Percentiles rank a stretch among this genome's conserved stretches.
Evolutionary conservation across 2,797 vertebrate species (phyloP).

Genomic region (Melanotaenia nigrans): DNA sequence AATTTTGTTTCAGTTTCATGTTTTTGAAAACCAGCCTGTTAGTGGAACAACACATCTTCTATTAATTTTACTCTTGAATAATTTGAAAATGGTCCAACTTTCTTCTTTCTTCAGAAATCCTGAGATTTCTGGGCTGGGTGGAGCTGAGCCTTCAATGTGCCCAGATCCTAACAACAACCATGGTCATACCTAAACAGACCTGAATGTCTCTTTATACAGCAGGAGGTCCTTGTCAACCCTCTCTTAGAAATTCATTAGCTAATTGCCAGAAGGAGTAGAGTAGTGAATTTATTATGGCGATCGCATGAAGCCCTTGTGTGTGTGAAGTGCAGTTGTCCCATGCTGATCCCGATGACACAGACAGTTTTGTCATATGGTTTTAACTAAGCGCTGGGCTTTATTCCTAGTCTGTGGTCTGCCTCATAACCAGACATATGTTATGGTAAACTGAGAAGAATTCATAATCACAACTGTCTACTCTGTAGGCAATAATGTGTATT

Average conservation of each 20-base stretch:
- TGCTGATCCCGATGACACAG: constrained; percentile 21
- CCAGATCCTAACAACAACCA: neutral
- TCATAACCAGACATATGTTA: constrained; percentile 43
- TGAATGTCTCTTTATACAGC: constrained; percentile 18
- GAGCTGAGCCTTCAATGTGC: neutral
- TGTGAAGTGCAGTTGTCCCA: constrained; percentile 12
- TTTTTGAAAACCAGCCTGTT: neutral
- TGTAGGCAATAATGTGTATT: constrained; percentile 21
- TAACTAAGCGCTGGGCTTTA: constrained; percentile 29
- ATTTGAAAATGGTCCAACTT: neutral
- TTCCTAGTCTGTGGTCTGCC: constrained; percentile 36
- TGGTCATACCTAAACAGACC: constrained; percentile 16
- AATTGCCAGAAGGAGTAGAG: constrained; percentile 6
- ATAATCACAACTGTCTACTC: constrained; percentile 44
- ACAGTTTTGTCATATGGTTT: constrained; percentile 51
- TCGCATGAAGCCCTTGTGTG: constrained; percentile 16
- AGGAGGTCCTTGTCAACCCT: neutral
- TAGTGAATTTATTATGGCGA: constrained; percentile 22
- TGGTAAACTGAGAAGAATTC: constrained; percentile 34
- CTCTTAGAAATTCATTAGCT: constrained; percentile 13
- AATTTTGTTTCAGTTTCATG: neutral
- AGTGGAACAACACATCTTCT: neutral
- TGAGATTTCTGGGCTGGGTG: neutral
- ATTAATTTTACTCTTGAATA: neutral
- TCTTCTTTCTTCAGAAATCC: neutral